Conservation (phyloP, 2,888 invertebrate genomes). For the Xylophagus ater region DNA sequence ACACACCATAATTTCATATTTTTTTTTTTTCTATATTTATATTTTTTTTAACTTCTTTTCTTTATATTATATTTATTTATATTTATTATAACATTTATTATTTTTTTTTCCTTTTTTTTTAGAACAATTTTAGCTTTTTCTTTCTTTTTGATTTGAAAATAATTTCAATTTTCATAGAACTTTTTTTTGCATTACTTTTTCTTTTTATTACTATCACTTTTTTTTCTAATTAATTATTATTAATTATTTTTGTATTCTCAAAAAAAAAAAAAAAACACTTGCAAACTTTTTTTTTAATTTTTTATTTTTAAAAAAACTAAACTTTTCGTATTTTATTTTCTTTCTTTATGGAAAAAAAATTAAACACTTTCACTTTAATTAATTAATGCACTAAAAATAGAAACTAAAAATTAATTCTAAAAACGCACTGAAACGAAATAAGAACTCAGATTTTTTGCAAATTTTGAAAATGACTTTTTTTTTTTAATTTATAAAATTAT, state of each 20-base stretch:
- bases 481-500: no score
- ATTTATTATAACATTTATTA: background rate
- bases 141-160: no score
- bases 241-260: slow-evolving; percentile 5
- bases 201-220: slow-evolving; percentile 6
- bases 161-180: no score
- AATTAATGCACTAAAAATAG: slow-evolving; percentile 3
- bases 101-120: slow-evolving; percentile 5
- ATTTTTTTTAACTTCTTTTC: slow-evolving; percentile 1
- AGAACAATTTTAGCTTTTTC: no score
- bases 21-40: background rate
- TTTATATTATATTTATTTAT: background rate
- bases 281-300: background rate
- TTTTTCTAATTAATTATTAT: slow-evolving; percentile 3
- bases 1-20: slow-evolving; percentile 13
- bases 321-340: slow-evolving; percentile 8
- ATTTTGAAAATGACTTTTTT: no score
- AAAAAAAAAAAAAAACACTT: slow-evolving; percentile 3
- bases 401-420: slow-evolving; percentile 7
- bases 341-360: no score
- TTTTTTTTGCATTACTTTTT: background rate
- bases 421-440: no score
- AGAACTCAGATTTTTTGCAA: no score
- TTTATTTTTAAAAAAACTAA: background rate
- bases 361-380: slow-evolving; percentile 10